Evolutionary conservation across 2,888 invertebrate genomes (phyloP), one percentile per base, ranked within the genome.

Genomic region (Ischnura elegans): DNA sequence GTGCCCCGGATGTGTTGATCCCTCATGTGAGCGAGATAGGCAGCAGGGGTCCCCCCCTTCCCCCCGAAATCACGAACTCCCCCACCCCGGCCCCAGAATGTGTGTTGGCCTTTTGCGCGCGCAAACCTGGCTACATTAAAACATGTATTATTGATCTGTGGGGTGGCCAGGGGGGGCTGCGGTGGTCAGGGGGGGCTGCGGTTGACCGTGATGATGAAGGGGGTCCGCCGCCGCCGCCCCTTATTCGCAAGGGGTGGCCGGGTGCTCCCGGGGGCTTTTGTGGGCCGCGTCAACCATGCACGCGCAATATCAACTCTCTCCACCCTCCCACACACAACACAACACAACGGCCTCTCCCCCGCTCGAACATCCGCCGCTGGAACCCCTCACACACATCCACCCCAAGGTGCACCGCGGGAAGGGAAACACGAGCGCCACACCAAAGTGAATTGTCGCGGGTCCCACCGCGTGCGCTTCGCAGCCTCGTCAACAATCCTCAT

Each of bases 71-170:
- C 87, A 87, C 87, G 87, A 42, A 51, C 13, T 13, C 47, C 47
- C 47, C 47, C 51, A 51, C 51, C 51, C 6, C 19, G n/a, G n/a
- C n/a, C n/a, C n/a, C n/a, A n/a, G n/a, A n/a, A n/a, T n/a, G n/a
- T n/a, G n/a, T n/a, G n/a, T n/a, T n/a, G n/a, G n/a, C n/a, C 87
- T 42, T 43, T 42, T 87, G 87, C 87, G 87, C 87, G 87, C 87
- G 87, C 87, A 87, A 87, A 87, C 87, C 55, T 55, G 87, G 87
- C 55, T 87, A 87, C 87, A 87, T 87, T 87, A 87, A 87, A 87
- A 87, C 87, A 87, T 87, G 87, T 87, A 87, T 87, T 87, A 87
- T 87, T 87, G 87, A 87, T 87, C 87, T 87, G 87, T 55, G 6
- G 87, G 87, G 55, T 10, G 55, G 55, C 19, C 42, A n/a, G n/a